A percentile compares a stretch with the other conserved stretches of the same genome.
These are phyloP conservation scores for Piezodorus guildinii DNA, from an alignment of 1,140 invertebrate species.

Conservation along the genomic window DNA sequence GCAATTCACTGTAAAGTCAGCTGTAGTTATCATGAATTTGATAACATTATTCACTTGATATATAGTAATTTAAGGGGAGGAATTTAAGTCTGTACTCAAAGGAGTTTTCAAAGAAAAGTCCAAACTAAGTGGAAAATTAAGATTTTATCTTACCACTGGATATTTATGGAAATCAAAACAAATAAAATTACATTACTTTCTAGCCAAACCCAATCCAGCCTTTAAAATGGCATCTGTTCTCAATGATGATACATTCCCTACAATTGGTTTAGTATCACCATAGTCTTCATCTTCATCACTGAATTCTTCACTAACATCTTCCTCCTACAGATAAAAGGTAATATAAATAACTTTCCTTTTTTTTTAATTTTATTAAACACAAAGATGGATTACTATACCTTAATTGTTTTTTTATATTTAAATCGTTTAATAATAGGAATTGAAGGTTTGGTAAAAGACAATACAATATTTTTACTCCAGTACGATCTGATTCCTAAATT, in stretches of 20 bases:
- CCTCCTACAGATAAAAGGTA: neutral
- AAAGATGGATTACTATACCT: neutral
- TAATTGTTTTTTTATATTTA: neutral
- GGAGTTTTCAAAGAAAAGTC: too few relatives aligned
- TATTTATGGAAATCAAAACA: too few relatives aligned
- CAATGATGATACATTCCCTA: slow-evolving; percentile 45
- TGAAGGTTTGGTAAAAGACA: too few relatives aligned
- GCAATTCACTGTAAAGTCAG: too few relatives aligned
- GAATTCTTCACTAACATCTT: slow-evolving; percentile 12
- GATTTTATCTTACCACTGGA: too few relatives aligned
- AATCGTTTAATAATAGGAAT: neutral
- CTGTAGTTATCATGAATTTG: too few relatives aligned
- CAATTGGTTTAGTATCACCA: slow-evolving; percentile 40
- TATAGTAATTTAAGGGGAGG: too few relatives aligned
- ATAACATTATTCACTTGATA: too few relatives aligned
- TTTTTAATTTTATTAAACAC: slow-evolving; percentile 5
- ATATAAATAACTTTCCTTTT: neutral
- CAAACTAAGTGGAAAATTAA: too few relatives aligned
- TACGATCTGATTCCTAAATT: too few relatives aligned
- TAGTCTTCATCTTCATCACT: slow-evolving; percentile 15
- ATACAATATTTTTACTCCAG: too few relatives aligned
- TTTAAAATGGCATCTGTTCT: slow-evolving; percentile 53
- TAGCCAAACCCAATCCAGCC: slow-evolving; percentile 47
- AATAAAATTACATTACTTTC: slow-evolving; percentile 40
- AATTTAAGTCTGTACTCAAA: too few relatives aligned